Evolutionary conservation across 64 coral and sea anemone species (phyloP).

Genomic region (Exaiptasia diaphana): DNA sequence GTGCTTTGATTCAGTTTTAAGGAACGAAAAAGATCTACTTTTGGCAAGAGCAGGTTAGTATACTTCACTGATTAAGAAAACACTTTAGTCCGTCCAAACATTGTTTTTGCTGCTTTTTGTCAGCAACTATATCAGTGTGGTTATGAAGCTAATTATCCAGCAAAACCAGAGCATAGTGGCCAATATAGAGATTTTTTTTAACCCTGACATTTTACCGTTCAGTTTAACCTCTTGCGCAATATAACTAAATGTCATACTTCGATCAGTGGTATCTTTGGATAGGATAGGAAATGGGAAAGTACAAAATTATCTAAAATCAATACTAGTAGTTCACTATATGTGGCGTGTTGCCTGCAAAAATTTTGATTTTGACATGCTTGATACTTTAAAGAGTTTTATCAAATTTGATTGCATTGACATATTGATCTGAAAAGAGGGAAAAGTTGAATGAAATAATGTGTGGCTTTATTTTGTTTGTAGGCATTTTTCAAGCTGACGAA

Average conservation of each 20-base stretch:
- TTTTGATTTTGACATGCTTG: neutral
- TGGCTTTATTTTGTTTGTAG: conserved; percentile 9
- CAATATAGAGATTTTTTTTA: too few relatives aligned
- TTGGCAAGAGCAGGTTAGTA: conserved; percentile 31
- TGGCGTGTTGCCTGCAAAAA: neutral
- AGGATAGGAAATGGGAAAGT: neutral
- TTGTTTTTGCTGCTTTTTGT: too few relatives aligned
- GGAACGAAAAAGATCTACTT: neutral
- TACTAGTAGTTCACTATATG: neutral
- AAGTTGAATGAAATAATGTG: too few relatives aligned
- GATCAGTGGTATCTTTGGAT: too few relatives aligned
- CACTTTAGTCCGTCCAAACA: too few relatives aligned
- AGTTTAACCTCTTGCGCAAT: neutral
- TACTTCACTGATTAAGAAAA: too few relatives aligned
- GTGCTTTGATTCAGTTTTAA: conserved; percentile 21
- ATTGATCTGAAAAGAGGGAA: too few relatives aligned
- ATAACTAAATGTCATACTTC: neutral
- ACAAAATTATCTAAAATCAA: neutral
- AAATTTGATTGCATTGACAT: neutral
- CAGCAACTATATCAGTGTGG: neutral
- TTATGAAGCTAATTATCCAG: neutral
- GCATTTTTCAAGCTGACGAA: conserved; percentile 10
- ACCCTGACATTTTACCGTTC: neutral
- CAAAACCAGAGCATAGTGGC: too few relatives aligned
- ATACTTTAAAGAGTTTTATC: neutral